Evolutionary conservation across 2,797 vertebrate genomes (phyloP).

Genomic region (Oryzias sinensis): DNA sequence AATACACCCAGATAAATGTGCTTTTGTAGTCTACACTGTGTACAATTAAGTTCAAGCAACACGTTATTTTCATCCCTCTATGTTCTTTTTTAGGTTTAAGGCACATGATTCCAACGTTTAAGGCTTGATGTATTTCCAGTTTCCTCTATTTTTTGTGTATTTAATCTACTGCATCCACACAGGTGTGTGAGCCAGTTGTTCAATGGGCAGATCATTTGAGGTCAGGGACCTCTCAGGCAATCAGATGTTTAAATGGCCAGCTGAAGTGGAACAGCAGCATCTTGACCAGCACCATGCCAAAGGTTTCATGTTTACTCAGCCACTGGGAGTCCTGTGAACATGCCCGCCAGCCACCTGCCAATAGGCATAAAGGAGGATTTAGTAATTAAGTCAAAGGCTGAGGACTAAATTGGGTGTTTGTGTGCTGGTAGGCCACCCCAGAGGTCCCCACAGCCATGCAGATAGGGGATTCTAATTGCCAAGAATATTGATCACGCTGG

Average conservation of each 20-base stretch:
- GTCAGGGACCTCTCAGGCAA: constrained; percentile 65
- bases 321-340: constrained; percentile 59
- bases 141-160: neutral
- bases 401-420: constrained; percentile 87
- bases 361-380: constrained; percentile 83
- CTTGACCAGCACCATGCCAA: constrained; percentile 76
- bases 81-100: too few relatives aligned
- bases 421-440: constrained; percentile 74
- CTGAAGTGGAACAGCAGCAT: constrained; percentile 56
- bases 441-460: constrained; percentile 81
- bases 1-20: too few relatives aligned
- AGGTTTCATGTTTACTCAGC: constrained; percentile 79
- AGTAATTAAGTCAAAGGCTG: constrained; percentile 87
- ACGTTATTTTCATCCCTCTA: too few relatives aligned
- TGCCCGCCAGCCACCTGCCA: constrained; percentile 75
- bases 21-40: too few relatives aligned
- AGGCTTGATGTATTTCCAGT: constrained; percentile 10
- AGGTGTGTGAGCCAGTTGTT: constrained; percentile 46
- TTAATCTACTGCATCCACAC: constrained; percentile 21
- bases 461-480: constrained; percentile 88
- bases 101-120: constrained; percentile 26
- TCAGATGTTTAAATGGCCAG: constrained; percentile 74
- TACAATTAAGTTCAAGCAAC: too few relatives aligned
- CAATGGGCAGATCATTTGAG: constrained; percentile 62
- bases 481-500: constrained; percentile 82